Evolutionary conservation across 2,113 vertebrate genomes (phyloP).

Genomic region (Mionectes macconnelli): DNA sequence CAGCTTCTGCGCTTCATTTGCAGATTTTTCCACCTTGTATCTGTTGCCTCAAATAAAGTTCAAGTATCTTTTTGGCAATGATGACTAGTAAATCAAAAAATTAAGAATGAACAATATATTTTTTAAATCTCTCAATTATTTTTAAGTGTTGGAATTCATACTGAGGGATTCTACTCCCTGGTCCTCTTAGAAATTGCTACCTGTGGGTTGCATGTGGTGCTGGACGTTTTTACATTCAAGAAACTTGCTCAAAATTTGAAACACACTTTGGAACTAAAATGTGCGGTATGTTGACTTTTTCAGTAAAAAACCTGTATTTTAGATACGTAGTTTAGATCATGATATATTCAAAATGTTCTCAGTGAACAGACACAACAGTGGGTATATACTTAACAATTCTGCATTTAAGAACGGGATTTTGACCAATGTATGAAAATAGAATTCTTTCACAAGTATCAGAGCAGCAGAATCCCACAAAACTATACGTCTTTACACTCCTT

Average conservation of each 20-base stretch:
- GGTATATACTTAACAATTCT: neutral
- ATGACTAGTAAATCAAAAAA: neutral
- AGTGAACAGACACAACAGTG: neutral
- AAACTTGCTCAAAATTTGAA: slow-evolving; percentile 11
- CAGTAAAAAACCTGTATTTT: neutral
- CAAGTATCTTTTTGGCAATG: neutral
- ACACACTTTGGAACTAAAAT: neutral
- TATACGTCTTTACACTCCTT: neutral
- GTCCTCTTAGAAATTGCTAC: neutral
- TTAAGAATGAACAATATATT: neutral
- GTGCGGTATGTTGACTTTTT: neutral
- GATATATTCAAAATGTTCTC: neutral
- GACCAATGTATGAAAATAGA: neutral
- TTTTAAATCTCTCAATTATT: neutral
- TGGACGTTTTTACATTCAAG: neutral
- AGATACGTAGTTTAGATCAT: neutral
- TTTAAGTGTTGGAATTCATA: neutral
- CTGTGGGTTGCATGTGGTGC: fast-evolving
- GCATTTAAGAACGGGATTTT: neutral
- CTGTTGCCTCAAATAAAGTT: neutral
- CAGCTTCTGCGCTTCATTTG: neutral
- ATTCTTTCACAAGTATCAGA: neutral
- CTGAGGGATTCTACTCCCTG: neutral
- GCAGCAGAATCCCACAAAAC: neutral
- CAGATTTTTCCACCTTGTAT: neutral